Evolutionary conservation across 2,888 invertebrate genomes (phyloP).

Genomic region (Drosophila kanekoi): DNA sequence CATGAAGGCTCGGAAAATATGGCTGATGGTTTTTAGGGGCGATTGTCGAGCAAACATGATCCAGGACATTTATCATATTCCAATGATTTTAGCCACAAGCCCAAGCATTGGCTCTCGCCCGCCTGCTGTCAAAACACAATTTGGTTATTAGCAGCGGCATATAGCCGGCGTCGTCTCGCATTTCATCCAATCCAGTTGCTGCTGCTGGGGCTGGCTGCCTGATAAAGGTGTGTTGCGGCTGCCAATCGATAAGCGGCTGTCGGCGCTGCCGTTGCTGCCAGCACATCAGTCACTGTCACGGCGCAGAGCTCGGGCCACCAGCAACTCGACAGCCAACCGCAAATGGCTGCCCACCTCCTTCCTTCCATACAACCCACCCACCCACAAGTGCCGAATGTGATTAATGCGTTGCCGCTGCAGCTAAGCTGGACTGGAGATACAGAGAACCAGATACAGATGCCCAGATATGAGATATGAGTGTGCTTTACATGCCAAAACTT

Average conservation of each 20-base stretch:
- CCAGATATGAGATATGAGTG: conserved; percentile 30
- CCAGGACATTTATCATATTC: conserved; percentile 69
- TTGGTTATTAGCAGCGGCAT: conserved; percentile 71
- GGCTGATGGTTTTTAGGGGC: conserved; percentile 41
- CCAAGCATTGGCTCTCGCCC: conserved; percentile 24
- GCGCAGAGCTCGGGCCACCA: conserved; percentile 30
- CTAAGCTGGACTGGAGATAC: conserved; percentile 59
- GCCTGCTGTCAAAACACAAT: conserved; percentile 77
- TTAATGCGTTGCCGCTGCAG: conserved; percentile 82
- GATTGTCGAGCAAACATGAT: conserved; percentile 59
- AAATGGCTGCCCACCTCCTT: conserved; percentile 43
- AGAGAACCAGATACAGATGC: conserved; percentile 35
- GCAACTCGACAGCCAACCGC: conserved; percentile 60
- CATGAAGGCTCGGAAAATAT: conserved; percentile 43
- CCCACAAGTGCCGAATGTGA: conserved; percentile 74
- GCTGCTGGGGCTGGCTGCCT: conserved; percentile 49
- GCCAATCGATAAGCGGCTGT: conserved; percentile 79
- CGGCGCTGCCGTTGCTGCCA: conserved; percentile 34
- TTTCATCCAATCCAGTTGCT: conserved; percentile 71
- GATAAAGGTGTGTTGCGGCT: conserved; percentile 81
- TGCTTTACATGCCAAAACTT: conserved; percentile 70
- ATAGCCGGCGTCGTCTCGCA: conserved; percentile 59
- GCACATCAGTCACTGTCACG: conserved; percentile 84
- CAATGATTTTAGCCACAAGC: conserved; percentile 58
- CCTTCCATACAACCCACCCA: conserved; percentile 5